Conservation (phyloP, 2,888 invertebrate genomes). For the Orthonychiurus folsomi region DNA sequence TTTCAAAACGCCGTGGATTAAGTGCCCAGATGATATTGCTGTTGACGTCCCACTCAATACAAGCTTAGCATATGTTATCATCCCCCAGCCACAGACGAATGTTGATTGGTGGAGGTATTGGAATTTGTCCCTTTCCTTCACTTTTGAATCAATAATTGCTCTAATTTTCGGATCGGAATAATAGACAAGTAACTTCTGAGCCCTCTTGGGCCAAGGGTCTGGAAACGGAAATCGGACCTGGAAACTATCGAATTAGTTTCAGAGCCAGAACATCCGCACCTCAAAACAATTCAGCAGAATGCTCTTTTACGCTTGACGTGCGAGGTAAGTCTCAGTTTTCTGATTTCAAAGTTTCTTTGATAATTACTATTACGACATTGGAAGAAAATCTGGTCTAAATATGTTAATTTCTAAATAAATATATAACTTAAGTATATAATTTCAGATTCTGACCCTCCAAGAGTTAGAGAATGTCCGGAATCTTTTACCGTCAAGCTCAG, state of each 20-base stretch:
- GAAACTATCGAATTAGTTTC: slow-evolving; percentile 48
- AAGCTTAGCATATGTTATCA: slow-evolving; percentile 47
- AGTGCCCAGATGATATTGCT: slow-evolving; percentile 49
- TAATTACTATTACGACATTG: too few relatives aligned
- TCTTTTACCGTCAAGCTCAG: slow-evolving; percentile 43
- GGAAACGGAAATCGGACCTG: slow-evolving; percentile 48
- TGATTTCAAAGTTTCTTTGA: background rate
- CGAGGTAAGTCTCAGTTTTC: too few relatives aligned
- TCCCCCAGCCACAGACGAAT: slow-evolving; percentile 50
- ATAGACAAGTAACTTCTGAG: slow-evolving; percentile 47
- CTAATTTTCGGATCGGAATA: background rate
- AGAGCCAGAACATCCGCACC: slow-evolving; percentile 47
- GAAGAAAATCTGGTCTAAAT: too few relatives aligned
- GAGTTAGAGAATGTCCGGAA: slow-evolving; percentile 48
- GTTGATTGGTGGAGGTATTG: slow-evolving; percentile 47
- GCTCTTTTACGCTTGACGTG: slow-evolving; percentile 46
- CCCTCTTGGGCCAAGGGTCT: slow-evolving; percentile 50
- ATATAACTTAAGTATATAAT: background rate
- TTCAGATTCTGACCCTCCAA: slow-evolving; percentile 48
- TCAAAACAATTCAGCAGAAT: slow-evolving; percentile 47
- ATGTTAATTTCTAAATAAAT: background rate
- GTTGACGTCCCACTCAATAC: slow-evolving; percentile 47
- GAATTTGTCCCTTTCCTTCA: too few relatives aligned
- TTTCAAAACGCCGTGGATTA: slow-evolving; percentile 48
- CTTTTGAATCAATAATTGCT: too few relatives aligned